Evolutionary conservation across 2,888 invertebrate species (phyloP), one percentile per base, ranked within the genome.

Genomic region (Kryphioiulus occultus): DNA sequence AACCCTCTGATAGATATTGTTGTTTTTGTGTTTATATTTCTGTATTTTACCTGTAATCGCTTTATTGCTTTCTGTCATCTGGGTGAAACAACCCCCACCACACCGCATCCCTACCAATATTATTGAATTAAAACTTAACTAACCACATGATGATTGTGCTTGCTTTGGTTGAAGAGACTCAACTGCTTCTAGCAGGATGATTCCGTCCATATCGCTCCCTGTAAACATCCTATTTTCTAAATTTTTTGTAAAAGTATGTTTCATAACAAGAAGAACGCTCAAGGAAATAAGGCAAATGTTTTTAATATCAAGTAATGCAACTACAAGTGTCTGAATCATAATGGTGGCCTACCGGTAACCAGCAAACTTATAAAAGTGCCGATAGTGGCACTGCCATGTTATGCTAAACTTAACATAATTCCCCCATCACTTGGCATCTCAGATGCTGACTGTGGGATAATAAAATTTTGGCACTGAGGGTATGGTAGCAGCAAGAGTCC

Each of bases 91-190:
- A n/a, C n/a, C n/a, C n/a, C n/a, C n/a, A n/a, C n/a, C n/a, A n/a
- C n/a, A n/a, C n/a, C n/a, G n/a, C n/a, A n/a, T n/a, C n/a, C n/a
- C n/a, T n/a, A n/a, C n/a, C n/a, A n/a, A n/a, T n/a, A n/a, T n/a
- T n/a, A n/a, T n/a, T n/a, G 44, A 44, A 44, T 12, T 53, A 1
- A 68, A 12, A 22, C 17, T 12, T 12, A 15, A 78, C 78, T 30
- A 30, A 78, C 78, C 78, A 30, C 26, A 32, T 15, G 78, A 30
- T 12, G 30, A 32, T 78, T 83, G 26, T 32, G 86, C 44, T 26
- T 88, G 59, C 26, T 87, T 87, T 19, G 85, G 85, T 26, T 87
- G 87, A n/a, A 87, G 19, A n/a, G 84, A 85, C 17, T 87, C 87
- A 30, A 84, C 87, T 42, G 87, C 87, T 85, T 87, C 87, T 26